phyloP scores from a whole-genome alignment of 2,797 vertebrate species.

The Gallirallus australis region DNA sequence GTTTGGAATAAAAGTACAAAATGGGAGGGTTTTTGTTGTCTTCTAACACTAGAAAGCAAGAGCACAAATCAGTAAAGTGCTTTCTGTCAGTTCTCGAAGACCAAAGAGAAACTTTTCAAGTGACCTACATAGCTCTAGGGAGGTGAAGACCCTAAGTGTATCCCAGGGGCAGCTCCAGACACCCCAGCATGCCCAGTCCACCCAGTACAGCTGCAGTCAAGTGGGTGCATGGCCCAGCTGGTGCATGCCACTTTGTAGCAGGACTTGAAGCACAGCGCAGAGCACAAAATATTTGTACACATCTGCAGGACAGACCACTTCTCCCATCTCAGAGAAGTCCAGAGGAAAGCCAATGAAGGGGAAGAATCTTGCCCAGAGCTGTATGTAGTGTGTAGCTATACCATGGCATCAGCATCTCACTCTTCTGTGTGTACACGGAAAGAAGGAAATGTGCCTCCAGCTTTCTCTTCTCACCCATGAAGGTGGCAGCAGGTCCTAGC shows the following conservation, averaged over 20 bases:
- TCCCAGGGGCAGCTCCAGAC: not conserved
- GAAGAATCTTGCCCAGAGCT: not conserved
- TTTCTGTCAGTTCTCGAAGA: not conserved
- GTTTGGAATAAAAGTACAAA: not conserved
- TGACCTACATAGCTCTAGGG: not conserved
- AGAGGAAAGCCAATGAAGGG: not conserved
- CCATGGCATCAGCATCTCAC: not conserved
- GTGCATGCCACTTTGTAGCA: not conserved
- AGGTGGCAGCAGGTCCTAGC: not conserved
- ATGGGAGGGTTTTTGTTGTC: rapidly evolving
- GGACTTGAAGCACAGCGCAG: not conserved
- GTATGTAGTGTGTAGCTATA: not conserved
- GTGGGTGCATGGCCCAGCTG: not conserved
- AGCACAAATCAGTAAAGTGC: not conserved
- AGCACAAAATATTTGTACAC: not conserved
- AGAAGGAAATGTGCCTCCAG: not conserved
- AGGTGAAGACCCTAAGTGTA: not conserved
- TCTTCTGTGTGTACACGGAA: not conserved
- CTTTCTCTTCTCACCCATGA: not conserved
- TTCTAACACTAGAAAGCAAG: not conserved
- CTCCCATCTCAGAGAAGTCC: not conserved
- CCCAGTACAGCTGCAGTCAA: not conserved
- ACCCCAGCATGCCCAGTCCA: rapidly evolving
- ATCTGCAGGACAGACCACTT: not conserved
- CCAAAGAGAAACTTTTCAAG: not conserved